Evolutionary conservation across 2,113 vertebrate genomes (phyloP).

Genomic region (Cyanistes caeruleus): DNA sequence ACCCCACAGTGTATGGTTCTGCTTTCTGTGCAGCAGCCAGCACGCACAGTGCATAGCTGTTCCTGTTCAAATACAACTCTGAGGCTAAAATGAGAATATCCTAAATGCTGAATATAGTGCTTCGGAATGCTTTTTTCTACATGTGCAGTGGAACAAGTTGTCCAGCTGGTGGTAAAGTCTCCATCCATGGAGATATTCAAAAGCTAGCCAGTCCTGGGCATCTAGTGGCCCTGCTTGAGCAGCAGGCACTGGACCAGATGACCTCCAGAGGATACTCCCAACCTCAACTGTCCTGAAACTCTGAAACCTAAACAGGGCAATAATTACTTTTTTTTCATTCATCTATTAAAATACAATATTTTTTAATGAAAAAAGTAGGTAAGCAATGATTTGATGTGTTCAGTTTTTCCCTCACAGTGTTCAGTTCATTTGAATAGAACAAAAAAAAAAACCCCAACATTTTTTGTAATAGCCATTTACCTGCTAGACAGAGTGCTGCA

Average conservation of each 20-base stretch:
- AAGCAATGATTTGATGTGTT: background rate
- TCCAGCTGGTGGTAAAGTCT: background rate
- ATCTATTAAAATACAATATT: background rate
- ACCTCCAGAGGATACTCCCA: background rate
- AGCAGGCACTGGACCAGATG: background rate
- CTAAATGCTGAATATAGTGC: background rate
- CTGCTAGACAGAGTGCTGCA: background rate
- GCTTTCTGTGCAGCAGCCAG: background rate
- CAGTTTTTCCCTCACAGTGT: background rate
- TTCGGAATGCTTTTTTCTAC: background rate
- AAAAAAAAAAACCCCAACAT: background rate
- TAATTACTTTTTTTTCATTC: background rate
- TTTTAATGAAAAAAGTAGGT: background rate
- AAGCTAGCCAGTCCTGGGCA: background rate
- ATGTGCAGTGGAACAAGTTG: background rate
- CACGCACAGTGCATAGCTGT: background rate
- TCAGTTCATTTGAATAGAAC: background rate
- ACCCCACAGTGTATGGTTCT: background rate
- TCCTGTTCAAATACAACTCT: background rate
- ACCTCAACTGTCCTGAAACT: background rate
- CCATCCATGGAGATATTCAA: background rate
- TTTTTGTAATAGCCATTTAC: background rate
- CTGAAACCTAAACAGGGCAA: background rate
- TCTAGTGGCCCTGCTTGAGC: background rate
- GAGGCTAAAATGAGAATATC: background rate